Percentiles rank a stretch among this genome's conserved stretches.
Evolutionary conservation across 2,797 vertebrate species (phyloP).

Genomic region (Adrianichthys oophorus): DNA sequence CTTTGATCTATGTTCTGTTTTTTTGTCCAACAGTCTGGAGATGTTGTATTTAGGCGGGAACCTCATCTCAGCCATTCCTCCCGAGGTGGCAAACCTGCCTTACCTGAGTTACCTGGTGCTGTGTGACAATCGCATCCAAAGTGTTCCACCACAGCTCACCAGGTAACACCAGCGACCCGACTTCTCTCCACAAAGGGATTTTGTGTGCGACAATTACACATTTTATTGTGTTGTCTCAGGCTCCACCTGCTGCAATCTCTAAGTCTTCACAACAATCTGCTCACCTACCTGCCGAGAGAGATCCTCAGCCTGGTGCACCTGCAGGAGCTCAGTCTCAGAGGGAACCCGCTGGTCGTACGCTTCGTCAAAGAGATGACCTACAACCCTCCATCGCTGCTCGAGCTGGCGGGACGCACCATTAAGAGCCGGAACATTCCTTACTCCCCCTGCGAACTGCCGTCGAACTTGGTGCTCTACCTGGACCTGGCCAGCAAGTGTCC

Average conservation of each 20-base stretch:
- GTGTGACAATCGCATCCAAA: slow-evolving; percentile 98
- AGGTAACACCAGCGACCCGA: slow-evolving; percentile 72
- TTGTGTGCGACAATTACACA: background rate
- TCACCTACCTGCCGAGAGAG: slow-evolving; percentile 95
- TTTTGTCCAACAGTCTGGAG: slow-evolving; percentile 84
- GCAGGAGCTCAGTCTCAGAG: slow-evolving; percentile 95
- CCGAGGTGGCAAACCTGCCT: slow-evolving; percentile 92
- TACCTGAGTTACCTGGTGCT: slow-evolving; percentile 92
- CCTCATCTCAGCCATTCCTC: slow-evolving; percentile 91
- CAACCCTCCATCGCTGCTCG: slow-evolving; percentile 91
- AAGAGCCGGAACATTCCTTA: slow-evolving; percentile 90
- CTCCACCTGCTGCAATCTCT: slow-evolving; percentile 93
- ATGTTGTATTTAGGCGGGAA: slow-evolving; percentile 96
- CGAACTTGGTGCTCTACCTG: slow-evolving; percentile 86
- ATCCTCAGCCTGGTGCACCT: slow-evolving; percentile 94
- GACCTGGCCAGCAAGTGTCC: slow-evolving; percentile 96
- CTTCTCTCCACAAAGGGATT: background rate
- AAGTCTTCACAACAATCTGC: slow-evolving; percentile 96
- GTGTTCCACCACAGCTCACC: slow-evolving; percentile 93
- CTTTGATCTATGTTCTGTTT: background rate
- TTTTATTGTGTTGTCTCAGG: slow-evolving; percentile 60
- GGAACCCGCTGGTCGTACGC: slow-evolving; percentile 96
- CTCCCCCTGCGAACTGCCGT: slow-evolving; percentile 82
- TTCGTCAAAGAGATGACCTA: slow-evolving; percentile 97
- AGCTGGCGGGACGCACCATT: slow-evolving; percentile 89